Base-by-base conservation (phyloP, 2,113 vertebrate species). In the Nipponia nippon region DNA sequence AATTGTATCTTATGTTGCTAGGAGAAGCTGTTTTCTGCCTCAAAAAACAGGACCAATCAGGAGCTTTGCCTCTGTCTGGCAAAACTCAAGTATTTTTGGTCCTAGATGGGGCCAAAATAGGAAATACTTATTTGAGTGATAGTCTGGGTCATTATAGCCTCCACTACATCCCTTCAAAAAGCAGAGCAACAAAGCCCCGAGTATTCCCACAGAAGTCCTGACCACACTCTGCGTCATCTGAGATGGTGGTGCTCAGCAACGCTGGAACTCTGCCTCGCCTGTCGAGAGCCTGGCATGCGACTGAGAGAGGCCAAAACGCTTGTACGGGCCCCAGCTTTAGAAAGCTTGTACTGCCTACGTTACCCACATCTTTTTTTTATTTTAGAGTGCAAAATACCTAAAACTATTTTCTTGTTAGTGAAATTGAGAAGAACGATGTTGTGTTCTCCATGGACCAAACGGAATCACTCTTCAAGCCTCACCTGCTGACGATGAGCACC, bases 361-460 rank as follows among this genome's bases (percentile, higher is more conserved):
- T 66, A 78, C 44, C 32, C 23, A 1, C 42, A 21, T 46, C 72
- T 82, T 53, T 52, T 82, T 79, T 50, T 50, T 30, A 61, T 63
- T 55, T 78, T 53, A 29, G 47, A 75, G 62, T 87, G 61, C 49
- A 92, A 96, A 91, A 58, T 89, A n/a, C 79, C 94, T 98, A 79
- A 98, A 89, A 87, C 34, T 11, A 4, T 87, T 83, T 63, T 96
- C 67, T 94, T 92, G 2, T 67, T 97, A 99, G 99, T 92, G 99
- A 99, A 96, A 98, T 99, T 27, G 99, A 99, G 98, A 99, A 99
- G 97, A 99, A 99, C 18, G 98, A 99, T 2, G 97, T 98, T 82
- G 98, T 99, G 34, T 99, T 99, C 96, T 99, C 99, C 95, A 97
- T 99, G 99, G 99, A 99, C 98, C 99, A 99, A 98, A 99, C 99